A percentile compares a stretch with the other conserved stretches of the same genome.
These are phyloP conservation scores for Himalopsyche kuldschensis DNA, from an alignment of 2,888 invertebrate species.

Conservation along the genomic window DNA sequence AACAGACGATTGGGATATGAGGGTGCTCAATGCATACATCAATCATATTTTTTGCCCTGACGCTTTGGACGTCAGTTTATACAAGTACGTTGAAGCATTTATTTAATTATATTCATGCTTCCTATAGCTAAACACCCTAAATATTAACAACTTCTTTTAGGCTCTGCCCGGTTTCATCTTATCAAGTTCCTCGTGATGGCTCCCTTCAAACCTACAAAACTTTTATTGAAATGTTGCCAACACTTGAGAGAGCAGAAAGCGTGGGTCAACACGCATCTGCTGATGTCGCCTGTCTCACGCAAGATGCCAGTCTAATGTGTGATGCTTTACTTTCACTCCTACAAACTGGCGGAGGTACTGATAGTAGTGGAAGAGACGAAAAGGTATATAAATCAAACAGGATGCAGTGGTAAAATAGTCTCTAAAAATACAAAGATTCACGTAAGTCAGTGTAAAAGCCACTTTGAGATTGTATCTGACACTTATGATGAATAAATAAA, in stretches of 20 bases:
- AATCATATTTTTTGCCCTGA: constrained; percentile 80
- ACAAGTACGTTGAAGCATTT: constrained; percentile 53
- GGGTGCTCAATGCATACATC: constrained; percentile 80
- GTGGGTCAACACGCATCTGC: constrained; percentile 91
- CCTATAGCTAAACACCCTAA: background rate
- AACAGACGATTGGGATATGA: constrained; percentile 72
- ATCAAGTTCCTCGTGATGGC: constrained; percentile 83
- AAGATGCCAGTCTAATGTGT: constrained; percentile 75
- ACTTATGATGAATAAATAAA: no score
- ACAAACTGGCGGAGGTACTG: constrained; percentile 58
- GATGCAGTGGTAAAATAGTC: no score
- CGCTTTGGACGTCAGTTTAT: constrained; percentile 64
- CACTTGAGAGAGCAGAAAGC: constrained; percentile 79
- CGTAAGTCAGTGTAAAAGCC: no score
- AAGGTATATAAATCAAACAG: constrained; percentile 54
- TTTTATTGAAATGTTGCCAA: constrained; percentile 76
- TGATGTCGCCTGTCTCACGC: constrained; percentile 83
- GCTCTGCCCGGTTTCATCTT: constrained; percentile 71
- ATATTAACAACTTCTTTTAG: constrained; percentile 49
- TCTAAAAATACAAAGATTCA: no score
- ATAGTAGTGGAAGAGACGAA: constrained; percentile 58
- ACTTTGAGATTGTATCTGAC: no score
- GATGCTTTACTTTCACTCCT: constrained; percentile 78
- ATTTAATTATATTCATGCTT: no score
- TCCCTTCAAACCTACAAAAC: constrained; percentile 79